Evolutionary conservation across 2,113 vertebrate species (phyloP), one percentile per base, ranked within the genome.

Genomic region (Neogobius melanostomus): DNA sequence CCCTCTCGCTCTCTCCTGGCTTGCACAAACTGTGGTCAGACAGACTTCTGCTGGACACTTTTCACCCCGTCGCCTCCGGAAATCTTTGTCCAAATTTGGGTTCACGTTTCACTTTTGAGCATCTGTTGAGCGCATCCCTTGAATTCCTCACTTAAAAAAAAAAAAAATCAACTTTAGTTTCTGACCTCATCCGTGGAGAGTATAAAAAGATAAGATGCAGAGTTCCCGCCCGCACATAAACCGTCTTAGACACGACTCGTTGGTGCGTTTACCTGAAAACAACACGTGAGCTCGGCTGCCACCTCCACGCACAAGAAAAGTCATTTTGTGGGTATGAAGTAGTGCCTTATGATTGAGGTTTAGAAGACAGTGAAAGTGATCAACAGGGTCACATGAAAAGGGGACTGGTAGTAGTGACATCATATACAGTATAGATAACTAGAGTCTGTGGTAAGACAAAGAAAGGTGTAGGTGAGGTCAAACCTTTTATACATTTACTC

Each of bases 1-100:
- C 28, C 4, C 28, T 78, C 64, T 78, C 75, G 5, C 10, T 47
- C 28, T 59, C 28, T 59, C 10, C 59, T 71, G 69, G 54, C 64
- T 71, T 54, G 28, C 36, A 63, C 73, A 84, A 77, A 81, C 68
- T 69, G 81, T 76, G 82, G 77, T 82, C 72, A 64, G 87, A 87
- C 82, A 82, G 73, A 83, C 59, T 56, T 21, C 53, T 56, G 53
- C 53, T 69, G 74, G 76, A 77, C 75, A 83, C 52, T 28, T 82
- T 75, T 83, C 64, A 50, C 17, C 42, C 47, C 15, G 44, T 68
- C 53, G 74, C 83, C 54, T 72, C 64, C 14, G 74, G 62, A 80
- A 77, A 60, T 72, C 63, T 75, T 79, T 75, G 70, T 79, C 66
- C 49, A 28, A 60, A 80, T 64, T 60, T 64, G 69, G 50, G 64